These are phyloP conservation scores for Eupithecia inturbata DNA, from an alignment of 2,888 invertebrate genomes.

Conservation along the genomic window DNA sequence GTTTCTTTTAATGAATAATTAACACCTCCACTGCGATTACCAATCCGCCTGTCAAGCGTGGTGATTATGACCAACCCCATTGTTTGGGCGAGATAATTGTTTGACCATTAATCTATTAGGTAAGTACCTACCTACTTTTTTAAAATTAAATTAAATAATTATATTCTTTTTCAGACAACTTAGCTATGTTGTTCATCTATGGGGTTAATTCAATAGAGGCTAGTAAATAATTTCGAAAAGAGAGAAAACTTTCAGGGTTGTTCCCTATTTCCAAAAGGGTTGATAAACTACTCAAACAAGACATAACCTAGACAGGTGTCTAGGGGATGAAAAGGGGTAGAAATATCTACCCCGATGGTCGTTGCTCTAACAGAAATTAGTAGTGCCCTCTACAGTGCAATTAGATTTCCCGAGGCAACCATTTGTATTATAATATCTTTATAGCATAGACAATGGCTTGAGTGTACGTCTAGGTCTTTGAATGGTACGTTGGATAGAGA, in stretches of 20 bases:
- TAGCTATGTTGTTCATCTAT: neutral
- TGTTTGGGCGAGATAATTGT: too few relatives aligned
- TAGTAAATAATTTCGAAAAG: neutral
- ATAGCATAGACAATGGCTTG: neutral
- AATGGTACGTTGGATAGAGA: neutral
- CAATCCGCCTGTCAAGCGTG: too few relatives aligned
- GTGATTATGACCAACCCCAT: too few relatives aligned
- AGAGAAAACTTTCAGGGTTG: neutral
- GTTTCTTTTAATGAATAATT: too few relatives aligned
- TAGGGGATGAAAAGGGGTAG: slow-evolving; percentile 1
- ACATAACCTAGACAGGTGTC: neutral
- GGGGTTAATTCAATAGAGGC: neutral
- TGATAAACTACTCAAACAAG: slow-evolving; percentile 4
- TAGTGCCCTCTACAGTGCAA: slow-evolving; percentile 69
- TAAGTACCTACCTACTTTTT: too few relatives aligned
- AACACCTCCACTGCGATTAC: too few relatives aligned
- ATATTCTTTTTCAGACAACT: neutral
- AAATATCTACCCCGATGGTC: slow-evolving; percentile 20
- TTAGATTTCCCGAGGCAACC: slow-evolving; percentile 58
- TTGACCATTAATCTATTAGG: too few relatives aligned
- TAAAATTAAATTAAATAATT: too few relatives aligned
- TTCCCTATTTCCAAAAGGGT: neutral
- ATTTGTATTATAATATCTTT: slow-evolving; percentile 18
- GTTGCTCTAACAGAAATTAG: slow-evolving; percentile 77
- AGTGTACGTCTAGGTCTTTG: neutral